A percentile compares a stretch with the other conserved stretches of the same genome.
phyloP scores from a whole-genome alignment of 2,888 invertebrate genomes.

The Nomada fabriciana region DNA sequence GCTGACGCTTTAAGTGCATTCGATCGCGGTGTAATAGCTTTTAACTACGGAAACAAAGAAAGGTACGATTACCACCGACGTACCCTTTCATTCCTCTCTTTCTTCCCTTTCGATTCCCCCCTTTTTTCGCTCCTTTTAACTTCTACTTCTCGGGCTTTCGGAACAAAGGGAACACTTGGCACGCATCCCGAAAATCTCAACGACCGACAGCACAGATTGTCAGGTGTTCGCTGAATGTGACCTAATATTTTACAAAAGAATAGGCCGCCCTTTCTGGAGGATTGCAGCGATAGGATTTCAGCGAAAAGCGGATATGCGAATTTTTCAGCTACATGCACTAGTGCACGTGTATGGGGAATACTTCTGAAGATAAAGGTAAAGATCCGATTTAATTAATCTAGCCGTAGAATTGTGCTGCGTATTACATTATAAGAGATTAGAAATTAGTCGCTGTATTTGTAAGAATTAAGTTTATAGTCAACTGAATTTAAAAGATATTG shows the following conservation, averaged over 20 bases:
- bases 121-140: slow-evolving; percentile 53
- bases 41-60: slow-evolving; percentile 67
- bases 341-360: background rate
- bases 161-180: slow-evolving; percentile 62
- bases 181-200: slow-evolving; percentile 62
- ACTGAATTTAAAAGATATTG: too few relatives aligned
- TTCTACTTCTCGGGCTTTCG: slow-evolving; percentile 50
- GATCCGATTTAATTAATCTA: background rate
- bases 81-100: slow-evolving; percentile 53
- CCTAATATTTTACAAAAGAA: slow-evolving; percentile 48
- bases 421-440: too few relatives aligned
- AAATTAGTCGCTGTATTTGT: too few relatives aligned
- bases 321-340: background rate
- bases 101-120: slow-evolving; percentile 10
- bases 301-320: background rate
- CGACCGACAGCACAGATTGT: slow-evolving; percentile 47
- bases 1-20: slow-evolving; percentile 60
- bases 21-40: slow-evolving; percentile 64
- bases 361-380: background rate
- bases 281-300: slow-evolving; percentile 3
- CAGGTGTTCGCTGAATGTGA: slow-evolving; percentile 53
- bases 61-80: slow-evolving; percentile 53
- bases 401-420: background rate
- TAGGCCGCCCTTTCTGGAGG: background rate
- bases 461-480: too few relatives aligned